phyloP scores from a whole-genome alignment of 2,113 vertebrate species.

The Sinocyclocheilus maitianheensis region DNA sequence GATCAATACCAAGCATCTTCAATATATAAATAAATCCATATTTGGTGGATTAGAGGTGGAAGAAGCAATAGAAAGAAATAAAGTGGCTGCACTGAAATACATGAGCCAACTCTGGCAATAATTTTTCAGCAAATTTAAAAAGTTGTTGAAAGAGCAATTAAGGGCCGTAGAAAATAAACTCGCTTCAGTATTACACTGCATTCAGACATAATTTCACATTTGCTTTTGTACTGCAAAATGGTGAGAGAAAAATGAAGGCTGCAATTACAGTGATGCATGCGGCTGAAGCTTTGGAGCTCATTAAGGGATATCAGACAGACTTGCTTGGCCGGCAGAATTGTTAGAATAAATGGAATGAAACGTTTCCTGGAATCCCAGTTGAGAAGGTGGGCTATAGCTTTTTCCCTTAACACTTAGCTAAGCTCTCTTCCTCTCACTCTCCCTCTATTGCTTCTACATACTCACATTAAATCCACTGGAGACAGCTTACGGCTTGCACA shows the following conservation, averaged over 20 bases:
- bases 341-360: slow-evolving; percentile 39
- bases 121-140: slow-evolving; percentile 14
- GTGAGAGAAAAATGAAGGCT: slow-evolving; percentile 28
- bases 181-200: neutral
- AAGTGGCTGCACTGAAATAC: neutral
- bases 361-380: slow-evolving; percentile 27
- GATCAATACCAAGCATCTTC: neutral
- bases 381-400: slow-evolving; percentile 34
- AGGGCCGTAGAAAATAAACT: neutral
- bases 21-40: neutral
- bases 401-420: slow-evolving; percentile 32
- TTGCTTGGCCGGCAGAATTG: slow-evolving; percentile 19
- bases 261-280: slow-evolving; percentile 31
- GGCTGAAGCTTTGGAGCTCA: slow-evolving; percentile 24
- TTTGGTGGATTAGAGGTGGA: neutral
- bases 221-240: slow-evolving; percentile 15
- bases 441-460: slow-evolving; percentile 43
- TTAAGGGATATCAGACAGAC: slow-evolving; percentile 41
- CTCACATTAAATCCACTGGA: slow-evolving; percentile 38
- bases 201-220: slow-evolving; percentile 17
- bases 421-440: slow-evolving; percentile 22
- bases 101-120: neutral
- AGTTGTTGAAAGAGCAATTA: slow-evolving; percentile 30
- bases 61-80: neutral
- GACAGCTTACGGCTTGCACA: slow-evolving; percentile 24